Conservation (phyloP, 2,797 vertebrate genomes). For the Silurus lanzhouensis region DNA sequence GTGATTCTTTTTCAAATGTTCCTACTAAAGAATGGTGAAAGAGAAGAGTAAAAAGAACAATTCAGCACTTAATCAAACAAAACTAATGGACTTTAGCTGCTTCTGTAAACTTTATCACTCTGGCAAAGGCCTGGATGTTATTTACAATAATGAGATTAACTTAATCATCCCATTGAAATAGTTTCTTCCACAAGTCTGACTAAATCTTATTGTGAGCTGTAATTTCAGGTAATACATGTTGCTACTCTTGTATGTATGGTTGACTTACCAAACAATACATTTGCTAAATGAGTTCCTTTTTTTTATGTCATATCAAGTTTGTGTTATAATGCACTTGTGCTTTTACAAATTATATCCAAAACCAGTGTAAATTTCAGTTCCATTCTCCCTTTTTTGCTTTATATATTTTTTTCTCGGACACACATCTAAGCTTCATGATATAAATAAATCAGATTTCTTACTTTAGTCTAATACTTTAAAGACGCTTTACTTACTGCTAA, state of each 20-base stretch:
- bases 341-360: not conserved
- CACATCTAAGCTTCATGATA: not conserved
- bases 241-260: not conserved
- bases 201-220: not conserved
- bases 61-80: constrained; percentile 9
- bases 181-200: not conserved
- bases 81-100: not conserved
- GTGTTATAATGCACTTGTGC: not conserved
- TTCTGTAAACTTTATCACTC: constrained; percentile 19
- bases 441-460: not conserved
- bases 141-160: constrained; percentile 8
- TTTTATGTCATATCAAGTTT: not conserved
- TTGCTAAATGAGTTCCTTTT: not conserved
- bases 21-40: not conserved
- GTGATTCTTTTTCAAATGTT: not conserved
- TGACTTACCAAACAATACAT: not conserved
- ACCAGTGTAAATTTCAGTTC: not conserved
- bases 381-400: not conserved
- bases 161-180: not conserved
- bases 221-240: not conserved
- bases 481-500: not conserved
- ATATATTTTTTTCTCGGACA: not conserved
- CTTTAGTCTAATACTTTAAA: not conserved
- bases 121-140: not conserved
- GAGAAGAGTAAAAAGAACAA: not conserved